Base-by-base conservation (phyloP, 2,888 invertebrate species). In the Clunio marinus region DNA sequence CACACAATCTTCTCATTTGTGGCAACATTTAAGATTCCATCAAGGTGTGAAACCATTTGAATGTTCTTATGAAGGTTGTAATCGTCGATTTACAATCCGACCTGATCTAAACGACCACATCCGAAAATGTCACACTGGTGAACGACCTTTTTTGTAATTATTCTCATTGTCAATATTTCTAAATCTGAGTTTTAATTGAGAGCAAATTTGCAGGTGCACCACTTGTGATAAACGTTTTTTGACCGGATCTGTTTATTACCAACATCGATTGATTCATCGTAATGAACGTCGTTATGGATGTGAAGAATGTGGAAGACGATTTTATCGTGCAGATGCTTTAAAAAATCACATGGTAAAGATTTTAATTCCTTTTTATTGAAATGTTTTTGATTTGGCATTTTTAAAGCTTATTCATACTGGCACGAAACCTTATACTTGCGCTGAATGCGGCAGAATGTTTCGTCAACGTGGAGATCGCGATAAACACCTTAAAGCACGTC, bases 21-120 rank as follows among this genome's bases (percentile, higher is more conserved):
- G 85, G 84, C 85, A 86, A 69, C 86, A 86, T 73, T 82, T 85
- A 75, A 78, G 85, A 71, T 86, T 86, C 72, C 85, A 86, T 74
- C 83, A 84, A 80, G 85, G 84, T 3, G 83, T 85, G 0, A 85
- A 85, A 72, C 85, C 85, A 0, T 85, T 85, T 72, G 84, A 83
- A 3, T 85, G 85, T 70, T 81, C 81, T 2, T 82, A 82, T 71
- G 81, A 82, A 70, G 83, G 83, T 2, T 85, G 85, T 71, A 83
- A 82, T 66, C 82, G 85, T 0, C 80, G 83, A 71, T 85, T 85
- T 71, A 85, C 85, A 1, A 85, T 85, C 45, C 81, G 85, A 24
- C 85, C 85, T 0, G 85, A 85, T 73, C 75, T 85, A 22, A 84
- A 85, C 70, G 85, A 85, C 73, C 85, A 85, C 70, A 84, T 84